Evolutionary conservation across 2,113 vertebrate species (phyloP).

Genomic region (Dromaius novaehollandiae): DNA sequence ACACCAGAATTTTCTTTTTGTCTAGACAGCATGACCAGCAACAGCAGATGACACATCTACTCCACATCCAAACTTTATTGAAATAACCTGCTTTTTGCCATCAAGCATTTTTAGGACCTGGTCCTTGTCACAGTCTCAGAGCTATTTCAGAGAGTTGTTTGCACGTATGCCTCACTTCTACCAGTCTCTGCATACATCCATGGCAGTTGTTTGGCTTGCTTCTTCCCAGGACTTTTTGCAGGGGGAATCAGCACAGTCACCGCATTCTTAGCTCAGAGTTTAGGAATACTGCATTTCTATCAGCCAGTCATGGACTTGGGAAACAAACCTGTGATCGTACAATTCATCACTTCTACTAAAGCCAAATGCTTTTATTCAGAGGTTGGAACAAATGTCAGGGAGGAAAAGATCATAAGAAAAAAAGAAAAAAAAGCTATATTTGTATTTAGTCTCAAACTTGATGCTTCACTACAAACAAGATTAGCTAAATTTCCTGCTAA

Average conservation of each 20-base stretch:
- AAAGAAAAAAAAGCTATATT: neutral
- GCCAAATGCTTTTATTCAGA: neutral
- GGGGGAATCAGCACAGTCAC: neutral
- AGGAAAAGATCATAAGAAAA: neutral
- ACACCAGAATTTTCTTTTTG: neutral
- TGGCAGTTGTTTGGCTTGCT: fast-evolving
- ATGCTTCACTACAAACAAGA: slow-evolving; percentile 8
- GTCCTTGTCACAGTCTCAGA: neutral
- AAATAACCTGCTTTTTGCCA: neutral
- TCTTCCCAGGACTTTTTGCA: neutral
- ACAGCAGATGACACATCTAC: neutral
- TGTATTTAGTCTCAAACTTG: neutral
- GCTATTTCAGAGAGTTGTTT: neutral
- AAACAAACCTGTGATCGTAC: neutral
- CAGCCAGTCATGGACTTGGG: fast-evolving
- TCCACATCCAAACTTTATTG: neutral
- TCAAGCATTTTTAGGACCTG: neutral
- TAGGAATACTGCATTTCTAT: neutral
- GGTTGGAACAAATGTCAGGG: neutral
- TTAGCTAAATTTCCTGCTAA: slow-evolving; percentile 2
- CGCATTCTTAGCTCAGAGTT: neutral
- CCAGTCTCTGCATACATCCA: fast-evolving
- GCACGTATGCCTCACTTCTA: neutral
- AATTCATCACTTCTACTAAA: neutral
- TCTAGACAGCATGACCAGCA: neutral